These are phyloP conservation scores for Drosophila pectinifera DNA, from an alignment of 1,140 invertebrate genomes.

Conservation along the genomic window DNA sequence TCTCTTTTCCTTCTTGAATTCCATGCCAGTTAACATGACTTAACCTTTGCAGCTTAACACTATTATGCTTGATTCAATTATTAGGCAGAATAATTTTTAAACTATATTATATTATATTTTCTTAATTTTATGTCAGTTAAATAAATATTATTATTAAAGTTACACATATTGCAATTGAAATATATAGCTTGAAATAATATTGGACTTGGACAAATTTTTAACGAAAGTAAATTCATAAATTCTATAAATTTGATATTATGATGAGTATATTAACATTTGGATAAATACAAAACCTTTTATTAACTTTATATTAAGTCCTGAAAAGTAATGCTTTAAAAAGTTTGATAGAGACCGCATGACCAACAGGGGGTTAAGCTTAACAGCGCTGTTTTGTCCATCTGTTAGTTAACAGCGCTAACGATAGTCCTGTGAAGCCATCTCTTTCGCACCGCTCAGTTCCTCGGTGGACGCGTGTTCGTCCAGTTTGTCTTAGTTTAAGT, in stretches of 20 bases:
- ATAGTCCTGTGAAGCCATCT: constrained; percentile 2
- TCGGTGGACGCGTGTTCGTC: constrained; percentile 28
- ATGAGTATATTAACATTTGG: no score
- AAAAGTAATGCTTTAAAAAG: background rate
- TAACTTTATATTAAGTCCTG: background rate
- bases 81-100: no score
- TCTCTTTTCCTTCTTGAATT: constrained; percentile 5
- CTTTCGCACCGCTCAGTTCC: constrained; percentile 22
- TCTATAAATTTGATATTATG: no score
- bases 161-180: no score
- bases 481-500: constrained; percentile 31
- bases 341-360: background rate
- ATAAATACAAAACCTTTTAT: no score
- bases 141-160: no score
- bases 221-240: no score
- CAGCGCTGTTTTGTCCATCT: constrained; percentile 1
- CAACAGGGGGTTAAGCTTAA: constrained; percentile 26
- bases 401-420: constrained; percentile 19
- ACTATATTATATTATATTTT: background rate
- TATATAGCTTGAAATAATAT: background rate
- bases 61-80: background rate
- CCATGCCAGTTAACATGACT: constrained; percentile 23
- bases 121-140: background rate
- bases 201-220: no score
- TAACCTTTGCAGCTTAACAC: constrained; percentile 15